phyloP scores from a whole-genome alignment of 2,113 vertebrate genomes.

The Hyla sarda region DNA sequence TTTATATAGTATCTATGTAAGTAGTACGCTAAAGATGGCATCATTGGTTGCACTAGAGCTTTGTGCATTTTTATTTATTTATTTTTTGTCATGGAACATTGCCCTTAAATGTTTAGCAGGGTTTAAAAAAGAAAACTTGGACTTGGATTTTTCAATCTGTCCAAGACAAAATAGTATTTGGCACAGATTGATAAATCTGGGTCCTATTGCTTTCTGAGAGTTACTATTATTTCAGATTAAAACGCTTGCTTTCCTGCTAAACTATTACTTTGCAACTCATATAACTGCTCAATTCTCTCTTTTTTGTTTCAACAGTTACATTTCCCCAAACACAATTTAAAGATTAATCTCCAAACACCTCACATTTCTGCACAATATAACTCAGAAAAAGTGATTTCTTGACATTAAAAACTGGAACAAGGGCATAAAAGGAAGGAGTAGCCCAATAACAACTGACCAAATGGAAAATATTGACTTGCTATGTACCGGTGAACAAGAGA shows the following conservation, averaged over 20 bases:
- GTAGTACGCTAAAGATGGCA: too few relatives aligned
- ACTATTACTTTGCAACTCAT: not conserved
- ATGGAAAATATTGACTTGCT: slow-evolving; percentile 37
- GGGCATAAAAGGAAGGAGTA: not conserved
- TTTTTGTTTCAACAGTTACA: not conserved
- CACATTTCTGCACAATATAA: not conserved
- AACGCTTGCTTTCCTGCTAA: not conserved
- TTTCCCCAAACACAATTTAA: not conserved
- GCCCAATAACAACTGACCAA: slow-evolving; percentile 14
- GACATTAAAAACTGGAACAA: not conserved
- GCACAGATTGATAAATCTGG: too few relatives aligned
- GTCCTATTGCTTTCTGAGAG: too few relatives aligned
- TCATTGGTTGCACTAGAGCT: too few relatives aligned
- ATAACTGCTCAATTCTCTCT: not conserved
- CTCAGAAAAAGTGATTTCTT: not conserved
- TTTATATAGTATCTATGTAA: too few relatives aligned
- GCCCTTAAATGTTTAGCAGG: too few relatives aligned
- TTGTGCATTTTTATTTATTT: too few relatives aligned
- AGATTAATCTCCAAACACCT: not conserved
- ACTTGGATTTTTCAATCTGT: too few relatives aligned
- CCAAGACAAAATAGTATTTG: too few relatives aligned
- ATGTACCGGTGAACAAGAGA: slow-evolving; percentile 26
- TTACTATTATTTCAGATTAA: not conserved
- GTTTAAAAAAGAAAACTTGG: too few relatives aligned
- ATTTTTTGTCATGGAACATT: too few relatives aligned